A percentile compares a stretch with the other conserved stretches of the same genome.
These are phyloP conservation scores for Acleris sparsana DNA, from an alignment of 2,888 invertebrate species.

Conservation along the genomic window DNA sequence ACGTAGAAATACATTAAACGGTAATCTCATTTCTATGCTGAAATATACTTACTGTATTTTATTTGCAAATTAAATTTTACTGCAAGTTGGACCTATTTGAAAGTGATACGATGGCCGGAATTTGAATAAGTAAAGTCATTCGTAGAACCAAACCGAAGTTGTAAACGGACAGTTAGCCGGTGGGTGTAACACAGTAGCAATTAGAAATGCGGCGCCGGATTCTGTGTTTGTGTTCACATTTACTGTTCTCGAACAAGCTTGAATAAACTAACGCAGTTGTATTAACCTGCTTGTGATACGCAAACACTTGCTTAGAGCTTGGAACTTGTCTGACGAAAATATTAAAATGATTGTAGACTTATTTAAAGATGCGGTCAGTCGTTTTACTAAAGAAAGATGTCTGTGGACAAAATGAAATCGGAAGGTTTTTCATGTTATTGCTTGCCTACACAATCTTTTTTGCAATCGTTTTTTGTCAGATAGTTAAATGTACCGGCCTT, in stretches of 20 bases:
- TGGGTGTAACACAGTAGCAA: constrained; percentile 53
- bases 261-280: constrained; percentile 37
- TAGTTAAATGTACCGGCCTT: constrained; percentile 2
- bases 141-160: constrained; percentile 36
- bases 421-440: too few species aligned
- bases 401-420: too few species aligned
- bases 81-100: constrained; percentile 3
- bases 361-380: too few species aligned
- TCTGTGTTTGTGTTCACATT: constrained; percentile 38
- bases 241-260: constrained; percentile 24
- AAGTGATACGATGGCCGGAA: constrained; percentile 35
- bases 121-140: constrained; percentile 38
- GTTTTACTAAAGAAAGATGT: too few species aligned
- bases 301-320: background rate
- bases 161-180: constrained; percentile 46
- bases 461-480: too few species aligned
- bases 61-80: background rate
- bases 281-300: background rate
- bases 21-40: too few species aligned
- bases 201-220: constrained; percentile 49
- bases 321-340: background rate
- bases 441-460: too few species aligned
- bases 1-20: too few species aligned
- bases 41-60: too few species aligned
- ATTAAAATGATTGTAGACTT: too few species aligned